These are phyloP conservation scores for Chelonus formosanus DNA, from an alignment of 2,888 invertebrate species.

Conservation along the genomic window DNA sequence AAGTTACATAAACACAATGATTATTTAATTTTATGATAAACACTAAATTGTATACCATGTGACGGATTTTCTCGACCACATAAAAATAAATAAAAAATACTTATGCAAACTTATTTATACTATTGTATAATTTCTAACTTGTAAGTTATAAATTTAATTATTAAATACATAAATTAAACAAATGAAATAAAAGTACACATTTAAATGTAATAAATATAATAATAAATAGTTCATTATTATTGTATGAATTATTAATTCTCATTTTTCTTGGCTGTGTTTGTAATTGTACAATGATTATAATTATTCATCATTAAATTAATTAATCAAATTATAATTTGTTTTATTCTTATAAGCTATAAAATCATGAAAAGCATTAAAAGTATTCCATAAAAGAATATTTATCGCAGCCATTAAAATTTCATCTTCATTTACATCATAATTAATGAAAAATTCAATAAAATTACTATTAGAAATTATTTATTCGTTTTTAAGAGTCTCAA, in stretches of 20 bases:
- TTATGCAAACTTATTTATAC: slow-evolving; percentile 36
- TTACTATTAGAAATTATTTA: too few relatives aligned
- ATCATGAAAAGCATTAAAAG: too few relatives aligned
- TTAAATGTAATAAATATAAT: not conserved
- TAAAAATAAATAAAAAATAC: not conserved
- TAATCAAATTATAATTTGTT: not conserved
- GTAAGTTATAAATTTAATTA: slow-evolving; percentile 43
- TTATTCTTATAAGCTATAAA: too few relatives aligned
- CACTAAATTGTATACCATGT: not conserved
- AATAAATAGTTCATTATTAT: slow-evolving; percentile 42
- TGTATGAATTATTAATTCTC: slow-evolving; percentile 34
- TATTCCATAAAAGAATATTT: too few relatives aligned
- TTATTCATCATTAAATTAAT: slow-evolving; percentile 2
- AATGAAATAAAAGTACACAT: not conserved
- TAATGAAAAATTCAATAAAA: too few relatives aligned
- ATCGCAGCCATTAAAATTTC: too few relatives aligned
- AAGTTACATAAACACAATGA: not conserved
- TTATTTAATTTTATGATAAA: not conserved
- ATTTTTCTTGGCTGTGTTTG: slow-evolving; percentile 57
- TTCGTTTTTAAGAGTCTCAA: too few relatives aligned
- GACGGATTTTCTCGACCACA: slow-evolving; percentile 8
- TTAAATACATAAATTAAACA: slow-evolving; percentile 41
- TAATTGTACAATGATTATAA: slow-evolving; percentile 40
- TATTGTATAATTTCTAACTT: slow-evolving; percentile 46
- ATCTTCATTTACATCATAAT: too few relatives aligned